A percentile compares a stretch with the other conserved stretches of the same genome.
Conservation (phyloP, 2,888 invertebrate genomes). For the Drosophila peninsularis region DNA sequence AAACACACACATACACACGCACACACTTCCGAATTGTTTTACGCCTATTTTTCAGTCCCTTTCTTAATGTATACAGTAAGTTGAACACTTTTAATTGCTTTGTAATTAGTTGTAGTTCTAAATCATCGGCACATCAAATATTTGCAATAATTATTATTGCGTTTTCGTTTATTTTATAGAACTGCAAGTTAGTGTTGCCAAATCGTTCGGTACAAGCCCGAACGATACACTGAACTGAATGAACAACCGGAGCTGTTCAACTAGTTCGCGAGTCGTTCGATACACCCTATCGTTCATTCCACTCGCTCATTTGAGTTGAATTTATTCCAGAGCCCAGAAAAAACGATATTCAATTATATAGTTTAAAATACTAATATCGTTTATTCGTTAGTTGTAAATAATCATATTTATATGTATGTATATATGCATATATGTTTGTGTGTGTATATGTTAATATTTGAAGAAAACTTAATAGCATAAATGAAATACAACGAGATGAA, state of each 20-base stretch:
- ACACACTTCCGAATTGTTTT: constrained; percentile 26
- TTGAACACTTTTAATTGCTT: constrained; percentile 34
- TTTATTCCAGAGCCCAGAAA: not conserved
- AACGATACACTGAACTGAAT: constrained; percentile 18
- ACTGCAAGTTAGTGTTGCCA: constrained; percentile 44
- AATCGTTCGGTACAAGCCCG: constrained; percentile 4
- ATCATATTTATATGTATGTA: constrained; percentile 59
- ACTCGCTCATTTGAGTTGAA: not conserved
- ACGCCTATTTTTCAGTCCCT: constrained; percentile 18
- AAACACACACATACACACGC: constrained; percentile 34
- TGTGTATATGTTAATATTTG: constrained; percentile 76
- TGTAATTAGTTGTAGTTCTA: constrained; percentile 14
- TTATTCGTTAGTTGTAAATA: constrained; percentile 76
- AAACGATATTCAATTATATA: not conserved
- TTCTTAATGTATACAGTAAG: constrained; percentile 1
- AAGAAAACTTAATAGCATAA: constrained; percentile 76
- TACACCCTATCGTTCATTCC: not conserved
- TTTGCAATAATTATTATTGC: constrained; percentile 56
- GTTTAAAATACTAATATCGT: constrained; percentile 75
- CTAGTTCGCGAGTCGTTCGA: constrained; percentile 17
- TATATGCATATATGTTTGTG: constrained; percentile 59
- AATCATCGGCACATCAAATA: constrained; percentile 7
- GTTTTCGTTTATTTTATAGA: constrained; percentile 62
- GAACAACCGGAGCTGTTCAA: constrained; percentile 10
- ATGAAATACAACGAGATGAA: constrained; percentile 79